Conservation (phyloP, 2,888 invertebrate species). For the Volucella zonaria region DNA sequence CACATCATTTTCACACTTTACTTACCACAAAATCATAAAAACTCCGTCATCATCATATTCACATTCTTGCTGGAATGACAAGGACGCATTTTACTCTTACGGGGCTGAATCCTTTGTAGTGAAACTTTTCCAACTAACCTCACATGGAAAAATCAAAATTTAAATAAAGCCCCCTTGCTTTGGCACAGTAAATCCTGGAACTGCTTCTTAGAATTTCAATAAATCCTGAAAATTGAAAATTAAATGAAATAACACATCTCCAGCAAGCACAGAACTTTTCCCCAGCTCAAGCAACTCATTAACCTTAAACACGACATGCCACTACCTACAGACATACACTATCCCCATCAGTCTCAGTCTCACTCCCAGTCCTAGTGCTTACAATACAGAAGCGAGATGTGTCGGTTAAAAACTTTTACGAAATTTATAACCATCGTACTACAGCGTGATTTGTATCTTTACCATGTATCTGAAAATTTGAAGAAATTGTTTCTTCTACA, state of each 20-base stretch:
- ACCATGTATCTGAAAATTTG: slow-evolving; percentile 42
- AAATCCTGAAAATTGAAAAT: slow-evolving; percentile 64
- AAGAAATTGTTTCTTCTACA: slow-evolving; percentile 52
- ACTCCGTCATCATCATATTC: no score
- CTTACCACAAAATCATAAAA: no score
- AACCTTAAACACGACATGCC: slow-evolving; percentile 53
- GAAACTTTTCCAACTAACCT: slow-evolving; percentile 13
- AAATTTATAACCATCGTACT: slow-evolving; percentile 60
- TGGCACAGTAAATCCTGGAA: slow-evolving; percentile 22
- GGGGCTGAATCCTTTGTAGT: neutral
- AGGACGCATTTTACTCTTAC: neutral
- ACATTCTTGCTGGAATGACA: neutral
- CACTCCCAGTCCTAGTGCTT: neutral
- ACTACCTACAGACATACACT: neutral
- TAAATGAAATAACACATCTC: slow-evolving; percentile 56
- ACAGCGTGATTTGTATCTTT: slow-evolving; percentile 52
- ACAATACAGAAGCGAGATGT: neutral
- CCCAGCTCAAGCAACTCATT: slow-evolving; percentile 50
- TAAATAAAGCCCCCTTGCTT: slow-evolving; percentile 19
- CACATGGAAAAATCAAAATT: slow-evolving; percentile 23
- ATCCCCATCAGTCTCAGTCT: neutral
- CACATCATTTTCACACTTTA: no score
- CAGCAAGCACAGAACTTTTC: slow-evolving; percentile 51
- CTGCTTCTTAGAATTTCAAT: slow-evolving; percentile 55
- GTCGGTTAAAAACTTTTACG: slow-evolving; percentile 54